These are phyloP conservation scores for Macrosteles quadrilineatus DNA, from an alignment of 1,140 invertebrate species.

Conservation along the genomic window DNA sequence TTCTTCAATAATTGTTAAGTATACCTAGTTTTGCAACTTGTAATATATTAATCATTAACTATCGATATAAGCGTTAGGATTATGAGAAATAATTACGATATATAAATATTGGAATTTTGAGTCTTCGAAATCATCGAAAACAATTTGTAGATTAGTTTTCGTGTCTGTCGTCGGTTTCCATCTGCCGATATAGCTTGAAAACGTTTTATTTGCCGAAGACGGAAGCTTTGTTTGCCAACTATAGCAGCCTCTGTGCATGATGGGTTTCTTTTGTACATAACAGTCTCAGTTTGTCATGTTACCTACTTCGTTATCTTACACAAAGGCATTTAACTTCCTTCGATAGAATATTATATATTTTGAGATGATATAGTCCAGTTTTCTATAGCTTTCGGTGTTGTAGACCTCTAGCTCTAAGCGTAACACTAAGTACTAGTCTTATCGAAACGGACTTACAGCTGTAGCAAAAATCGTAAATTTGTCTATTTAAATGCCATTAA, in stretches of 20 bases:
- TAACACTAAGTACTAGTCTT: conserved; percentile 22
- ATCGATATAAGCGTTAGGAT: conserved; percentile 34
- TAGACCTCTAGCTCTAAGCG: conserved; percentile 24
- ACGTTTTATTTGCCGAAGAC: not conserved
- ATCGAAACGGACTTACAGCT: conserved; percentile 10
- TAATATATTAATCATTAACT: conserved; percentile 28
- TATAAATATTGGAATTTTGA: conserved; percentile 28
- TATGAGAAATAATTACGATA: conserved; percentile 28
- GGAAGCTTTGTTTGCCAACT: not conserved
- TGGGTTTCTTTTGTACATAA: not conserved
- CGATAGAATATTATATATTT: conserved; percentile 19
- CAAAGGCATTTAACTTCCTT: conserved; percentile 15
- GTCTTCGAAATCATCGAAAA: conserved; percentile 36
- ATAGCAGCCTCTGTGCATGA: not conserved
- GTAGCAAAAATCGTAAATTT: conserved; percentile 28
- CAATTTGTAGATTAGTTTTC: conserved; percentile 33
- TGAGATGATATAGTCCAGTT: conserved; percentile 30
- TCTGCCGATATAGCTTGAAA: not conserved
- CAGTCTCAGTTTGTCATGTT: not conserved
- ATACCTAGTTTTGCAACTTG: conserved; percentile 19
- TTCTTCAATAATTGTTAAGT: not conserved
- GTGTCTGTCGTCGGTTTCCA: not conserved
- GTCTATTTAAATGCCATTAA: conserved; percentile 29
- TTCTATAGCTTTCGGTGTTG: conserved; percentile 34
- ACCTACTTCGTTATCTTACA: not conserved